Conservation (phyloP, 2,888 invertebrate species). For the Coelogynopora nodosa region DNA sequence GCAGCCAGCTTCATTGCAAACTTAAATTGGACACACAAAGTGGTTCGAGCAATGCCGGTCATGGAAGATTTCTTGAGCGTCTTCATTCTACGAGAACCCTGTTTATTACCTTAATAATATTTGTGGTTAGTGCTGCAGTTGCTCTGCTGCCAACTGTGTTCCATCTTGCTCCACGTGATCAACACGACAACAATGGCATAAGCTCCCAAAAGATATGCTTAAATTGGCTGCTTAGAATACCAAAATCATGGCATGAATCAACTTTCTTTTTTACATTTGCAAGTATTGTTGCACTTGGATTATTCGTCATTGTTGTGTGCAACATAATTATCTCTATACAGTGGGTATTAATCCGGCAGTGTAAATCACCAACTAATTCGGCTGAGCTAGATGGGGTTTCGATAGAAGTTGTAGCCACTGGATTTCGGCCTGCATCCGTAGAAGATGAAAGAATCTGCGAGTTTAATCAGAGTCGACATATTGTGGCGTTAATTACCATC, state of each 20-base stretch:
- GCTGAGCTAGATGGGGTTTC: neutral
- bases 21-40: neutral
- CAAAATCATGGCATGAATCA: slow-evolving; percentile 2
- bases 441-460: neutral
- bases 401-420: neutral
- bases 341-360: neutral
- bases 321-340: neutral
- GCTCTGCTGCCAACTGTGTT: neutral
- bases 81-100: neutral
- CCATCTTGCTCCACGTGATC: neutral
- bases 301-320: neutral
- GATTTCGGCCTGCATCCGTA: neutral
- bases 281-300: neutral
- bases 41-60: neutral
- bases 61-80: neutral
- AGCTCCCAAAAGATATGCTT: neutral
- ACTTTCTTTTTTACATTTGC: slow-evolving; percentile 29
- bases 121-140: neutral
- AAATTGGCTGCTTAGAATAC: neutral
- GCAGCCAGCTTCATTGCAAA: neutral
- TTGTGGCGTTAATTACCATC: slow-evolving; percentile 12
- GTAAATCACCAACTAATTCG: neutral
- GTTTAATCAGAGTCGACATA: slow-evolving; percentile 17
- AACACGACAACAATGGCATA: neutral
- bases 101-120: neutral